Base-by-base conservation (phyloP, 2,113 vertebrate genomes). In the Pholis gunnellus region DNA sequence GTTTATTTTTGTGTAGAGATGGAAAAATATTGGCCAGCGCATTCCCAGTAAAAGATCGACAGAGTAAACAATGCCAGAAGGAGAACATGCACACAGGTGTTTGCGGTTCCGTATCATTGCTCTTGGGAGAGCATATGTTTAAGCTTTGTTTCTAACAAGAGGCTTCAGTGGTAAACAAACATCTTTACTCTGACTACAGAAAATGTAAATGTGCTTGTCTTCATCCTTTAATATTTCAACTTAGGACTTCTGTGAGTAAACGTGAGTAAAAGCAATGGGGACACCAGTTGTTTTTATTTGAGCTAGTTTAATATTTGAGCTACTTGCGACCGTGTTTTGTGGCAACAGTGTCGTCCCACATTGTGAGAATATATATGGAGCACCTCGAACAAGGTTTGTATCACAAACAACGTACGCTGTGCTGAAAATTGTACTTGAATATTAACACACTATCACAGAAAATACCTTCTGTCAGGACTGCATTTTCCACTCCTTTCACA, bases 41-140 rank as follows among this genome's bases (percentile, higher is more conserved):
- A 76, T 65, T 72, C 13, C 20, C 18, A 59, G 52, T 27, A 34
- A 5, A 72, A 72, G 17, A 69, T 71, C 73, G 48, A 59, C 77
- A 76, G 57, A 81, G 78, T 66, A 81, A 83, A 81, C 70, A 86
- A 73, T 22, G 20, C 44, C 77, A 83, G 71, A 25, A 75, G 76
- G 63, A 79, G 40, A 75, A 60, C 8, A 42, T 18, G 14, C 48
- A 72, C 31, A 31, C 27, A 38, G 9, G 38, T 9, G 7, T 40
- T 9, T 40, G 38, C 17, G 17, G 15, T 64, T 36, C 63, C 52
- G 13, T 65, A 42, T 70, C 9, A 77, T n/a, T 56, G 40, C 75
- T 70, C 77, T 72, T 72, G 31, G 40, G 34, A 40, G 36, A 72
- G 72, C 60, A 74, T 74, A 44, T 34, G 65, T 38, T 78, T 70